Evolutionary conservation across 2,797 vertebrate species (phyloP).

Genomic region (Hippoglossus hippoglossus): DNA sequence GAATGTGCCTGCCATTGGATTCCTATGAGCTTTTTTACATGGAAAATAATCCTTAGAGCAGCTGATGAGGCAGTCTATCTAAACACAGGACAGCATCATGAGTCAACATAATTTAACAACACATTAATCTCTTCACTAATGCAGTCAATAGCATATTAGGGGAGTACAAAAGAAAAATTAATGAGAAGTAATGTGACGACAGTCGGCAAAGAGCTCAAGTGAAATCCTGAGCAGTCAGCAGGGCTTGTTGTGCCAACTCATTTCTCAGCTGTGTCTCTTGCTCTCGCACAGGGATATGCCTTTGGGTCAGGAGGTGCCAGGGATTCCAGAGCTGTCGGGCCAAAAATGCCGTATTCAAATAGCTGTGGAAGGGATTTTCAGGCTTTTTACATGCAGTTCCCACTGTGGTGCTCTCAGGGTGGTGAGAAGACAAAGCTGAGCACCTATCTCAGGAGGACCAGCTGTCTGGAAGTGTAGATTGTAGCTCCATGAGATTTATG

Average conservation of each 20-base stretch:
- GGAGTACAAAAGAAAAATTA: constrained; percentile 87
- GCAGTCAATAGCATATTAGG: constrained; percentile 88
- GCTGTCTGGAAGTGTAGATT: not conserved
- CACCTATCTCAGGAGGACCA: constrained; percentile 23
- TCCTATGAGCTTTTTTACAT: constrained; percentile 58
- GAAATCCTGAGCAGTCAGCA: constrained; percentile 79
- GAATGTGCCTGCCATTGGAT: constrained; percentile 46
- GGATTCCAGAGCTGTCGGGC: constrained; percentile 57
- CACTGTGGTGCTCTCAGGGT: constrained; percentile 41
- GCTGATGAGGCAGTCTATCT: constrained; percentile 72
- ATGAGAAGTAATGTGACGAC: constrained; percentile 81
- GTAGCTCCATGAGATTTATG: constrained; percentile 9
- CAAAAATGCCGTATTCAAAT: constrained; percentile 46
- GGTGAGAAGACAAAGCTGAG: constrained; percentile 32
- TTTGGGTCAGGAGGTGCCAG: constrained; percentile 60
- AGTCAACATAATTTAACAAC: constrained; percentile 84
- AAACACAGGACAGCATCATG: constrained; percentile 54
- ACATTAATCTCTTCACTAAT: constrained; percentile 88
- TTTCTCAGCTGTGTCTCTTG: constrained; percentile 58
- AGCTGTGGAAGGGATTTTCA: constrained; percentile 52
- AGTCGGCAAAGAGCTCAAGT: constrained; percentile 57
- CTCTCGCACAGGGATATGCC: constrained; percentile 38
- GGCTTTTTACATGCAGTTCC: constrained; percentile 59
- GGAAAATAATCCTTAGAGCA: constrained; percentile 63
- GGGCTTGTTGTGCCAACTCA: constrained; percentile 49